Evolutionary conservation across 1,140 invertebrate genomes (phyloP), one percentile per base, ranked within the genome.

Genomic region (Neodiprion fabricii): DNA sequence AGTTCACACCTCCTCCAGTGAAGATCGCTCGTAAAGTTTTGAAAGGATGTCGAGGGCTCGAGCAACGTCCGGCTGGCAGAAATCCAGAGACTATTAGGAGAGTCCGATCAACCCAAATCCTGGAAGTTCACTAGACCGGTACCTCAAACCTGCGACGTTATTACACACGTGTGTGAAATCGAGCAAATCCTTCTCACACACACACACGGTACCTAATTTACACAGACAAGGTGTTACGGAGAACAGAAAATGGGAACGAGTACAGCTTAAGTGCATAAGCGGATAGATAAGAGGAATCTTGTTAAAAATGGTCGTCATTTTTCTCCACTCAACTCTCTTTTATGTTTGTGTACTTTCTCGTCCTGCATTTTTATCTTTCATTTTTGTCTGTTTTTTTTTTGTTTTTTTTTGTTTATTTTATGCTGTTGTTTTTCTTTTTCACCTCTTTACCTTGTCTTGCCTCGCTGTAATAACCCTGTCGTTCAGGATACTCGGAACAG

Each of bases 231-330:
- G 28, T 73, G 72, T 14, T 66, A 47, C 17, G 72, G 67, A 69
- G 66, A 74, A 68, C 66, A 73, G 61, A 65, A 53, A 47, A 73
- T 49, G 67, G 68, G 71, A 70, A 71, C 61, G 65, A 61, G n/a
- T 48, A 23, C 48, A 70, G 75, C 74, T 72, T 48, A 71, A 61
- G 75, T 68, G 71, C 73, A 69, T 65, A 61, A 72, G 73, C 67
- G 69, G 68, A 77, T 48, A 50, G 73, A 74, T 74, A 70, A 72
- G 48, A 21, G 10, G 69, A 67, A 77, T 77, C 79, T 78, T 74
- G 76, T 81, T 81, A 81, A 81, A 81, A 79, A 81, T 78, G 77
- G 73, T 78, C 66, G 74, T 50, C 73, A 77, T 79, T 81, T 77
- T 67, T 75, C 69, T 17, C n/a, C 21, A 21, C 28, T 48, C 67